Evolutionary conservation across 2,888 invertebrate genomes (phyloP).

Genomic region (Polylopha cassiicola): DNA sequence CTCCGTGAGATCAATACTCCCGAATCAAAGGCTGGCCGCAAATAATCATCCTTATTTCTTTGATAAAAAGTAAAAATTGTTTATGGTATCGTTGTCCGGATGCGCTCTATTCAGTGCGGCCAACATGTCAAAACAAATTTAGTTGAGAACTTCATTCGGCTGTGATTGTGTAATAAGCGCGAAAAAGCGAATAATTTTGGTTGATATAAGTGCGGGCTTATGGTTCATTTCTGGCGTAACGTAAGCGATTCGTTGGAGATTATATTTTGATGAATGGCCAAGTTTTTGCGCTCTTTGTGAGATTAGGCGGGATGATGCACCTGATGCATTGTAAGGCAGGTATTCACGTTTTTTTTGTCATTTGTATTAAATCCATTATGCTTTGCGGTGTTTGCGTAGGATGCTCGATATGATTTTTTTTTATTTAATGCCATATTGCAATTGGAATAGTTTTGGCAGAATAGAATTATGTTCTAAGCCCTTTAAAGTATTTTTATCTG

Average conservation of each 20-base stretch:
- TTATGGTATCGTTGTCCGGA: slow-evolving; percentile 62
- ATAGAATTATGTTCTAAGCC: not conserved
- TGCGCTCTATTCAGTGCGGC: slow-evolving; percentile 45
- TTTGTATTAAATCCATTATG: slow-evolving; percentile 37
- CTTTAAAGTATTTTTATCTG: no score
- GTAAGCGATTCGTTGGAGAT: slow-evolving; percentile 56
- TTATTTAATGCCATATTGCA: slow-evolving; percentile 2
- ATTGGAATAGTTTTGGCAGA: not conserved
- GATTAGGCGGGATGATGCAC: slow-evolving; percentile 64
- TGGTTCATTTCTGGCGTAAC: slow-evolving; percentile 46
- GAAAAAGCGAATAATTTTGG: slow-evolving; percentile 37
- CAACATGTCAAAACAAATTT: slow-evolving; percentile 67
- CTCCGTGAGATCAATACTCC: slow-evolving; percentile 68
- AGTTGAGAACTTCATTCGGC: slow-evolving; percentile 24
- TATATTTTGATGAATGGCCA: slow-evolving; percentile 60
- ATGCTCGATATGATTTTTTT: slow-evolving; percentile 21
- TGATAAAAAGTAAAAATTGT: slow-evolving; percentile 53
- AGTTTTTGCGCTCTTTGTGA: slow-evolving; percentile 51
- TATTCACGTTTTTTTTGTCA: slow-evolving; percentile 44
- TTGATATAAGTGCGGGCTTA: slow-evolving; percentile 37
- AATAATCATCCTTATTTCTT: slow-evolving; percentile 50
- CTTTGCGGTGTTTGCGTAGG: slow-evolving; percentile 58
- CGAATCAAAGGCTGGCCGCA: slow-evolving; percentile 58
- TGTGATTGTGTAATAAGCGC: slow-evolving; percentile 60
- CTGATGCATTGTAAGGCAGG: slow-evolving; percentile 64